Conservation (phyloP, 2,113 vertebrate species). For the Daubentonia madagascariensis region DNA sequence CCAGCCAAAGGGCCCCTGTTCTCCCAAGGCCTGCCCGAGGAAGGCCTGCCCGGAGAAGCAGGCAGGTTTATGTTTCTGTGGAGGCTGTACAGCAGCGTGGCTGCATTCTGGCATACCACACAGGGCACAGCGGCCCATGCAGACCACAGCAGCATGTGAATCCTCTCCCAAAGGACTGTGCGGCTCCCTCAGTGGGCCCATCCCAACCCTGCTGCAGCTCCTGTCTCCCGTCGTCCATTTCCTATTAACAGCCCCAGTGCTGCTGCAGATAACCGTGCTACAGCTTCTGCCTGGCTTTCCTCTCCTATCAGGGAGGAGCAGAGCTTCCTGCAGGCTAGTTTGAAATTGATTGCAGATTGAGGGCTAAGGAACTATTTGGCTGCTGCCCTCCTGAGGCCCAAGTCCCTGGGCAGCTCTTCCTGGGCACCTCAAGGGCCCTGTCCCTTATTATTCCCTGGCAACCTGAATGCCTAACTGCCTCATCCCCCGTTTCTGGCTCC, state of each 20-base stretch:
- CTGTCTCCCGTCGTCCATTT: neutral
- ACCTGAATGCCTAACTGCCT: neutral
- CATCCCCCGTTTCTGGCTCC: neutral
- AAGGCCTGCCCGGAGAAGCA: neutral
- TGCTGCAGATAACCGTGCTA: neutral
- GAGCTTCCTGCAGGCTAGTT: neutral
- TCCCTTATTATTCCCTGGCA: neutral
- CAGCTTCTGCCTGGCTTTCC: slow-evolving; percentile 33
- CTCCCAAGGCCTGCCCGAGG: neutral
- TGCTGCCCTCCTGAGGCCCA: neutral
- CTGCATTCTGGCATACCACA: neutral
- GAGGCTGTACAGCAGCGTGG: neutral
- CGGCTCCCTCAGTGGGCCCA: neutral
- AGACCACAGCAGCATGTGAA: neutral
- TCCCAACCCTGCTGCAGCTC: neutral
- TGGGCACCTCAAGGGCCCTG: neutral
- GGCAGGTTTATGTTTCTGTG: neutral
- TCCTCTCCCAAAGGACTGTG: neutral
- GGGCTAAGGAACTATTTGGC: neutral
- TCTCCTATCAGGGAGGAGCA: neutral
- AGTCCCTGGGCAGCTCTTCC: too few species aligned
- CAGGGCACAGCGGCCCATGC: neutral
- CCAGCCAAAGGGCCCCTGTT: neutral
- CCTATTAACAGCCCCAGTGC: neutral
- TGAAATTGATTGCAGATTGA: neutral